phyloP scores from a whole-genome alignment of 2,113 vertebrate species.

The Electrona antarctica region DNA sequence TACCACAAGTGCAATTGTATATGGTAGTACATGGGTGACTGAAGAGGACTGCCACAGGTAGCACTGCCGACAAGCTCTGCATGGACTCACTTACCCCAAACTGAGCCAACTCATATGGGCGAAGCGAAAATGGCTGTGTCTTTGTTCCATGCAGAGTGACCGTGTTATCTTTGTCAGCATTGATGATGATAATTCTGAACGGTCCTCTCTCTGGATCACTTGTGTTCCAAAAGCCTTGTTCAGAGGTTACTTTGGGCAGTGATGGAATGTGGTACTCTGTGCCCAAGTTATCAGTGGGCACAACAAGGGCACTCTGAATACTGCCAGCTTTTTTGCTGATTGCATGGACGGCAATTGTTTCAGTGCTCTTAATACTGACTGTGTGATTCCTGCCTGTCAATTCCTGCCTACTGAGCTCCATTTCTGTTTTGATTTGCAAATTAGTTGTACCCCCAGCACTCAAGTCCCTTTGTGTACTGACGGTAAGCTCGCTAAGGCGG shows the following conservation, averaged over 20 bases:
- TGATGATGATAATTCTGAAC: slow-evolving; percentile 69
- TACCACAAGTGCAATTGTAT: slow-evolving; percentile 53
- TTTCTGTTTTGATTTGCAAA: accelerated
- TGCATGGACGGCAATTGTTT: slow-evolving; percentile 38
- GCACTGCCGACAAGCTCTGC: accelerated
- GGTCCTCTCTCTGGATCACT: background rate
- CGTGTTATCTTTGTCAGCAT: accelerated
- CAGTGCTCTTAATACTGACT: slow-evolving; percentile 33
- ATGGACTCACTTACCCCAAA: accelerated
- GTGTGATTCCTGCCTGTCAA: accelerated
- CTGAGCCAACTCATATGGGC: slow-evolving; percentile 17
- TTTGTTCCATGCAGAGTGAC: background rate
- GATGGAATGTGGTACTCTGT: slow-evolving; percentile 59
- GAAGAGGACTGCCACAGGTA: slow-evolving; percentile 57
- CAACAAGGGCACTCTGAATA: slow-evolving; percentile 56
- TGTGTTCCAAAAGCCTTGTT: accelerated
- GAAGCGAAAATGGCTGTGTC: accelerated
- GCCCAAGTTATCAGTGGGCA: slow-evolving; percentile 41
- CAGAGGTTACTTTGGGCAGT: slow-evolving; percentile 13
- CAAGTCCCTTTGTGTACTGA: accelerated
- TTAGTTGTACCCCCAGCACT: accelerated
- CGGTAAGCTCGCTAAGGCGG: accelerated
- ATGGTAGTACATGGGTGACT: slow-evolving; percentile 58
- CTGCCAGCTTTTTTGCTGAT: slow-evolving; percentile 36
- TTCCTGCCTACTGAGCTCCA: slow-evolving; percentile 3